phyloP scores from a whole-genome alignment of 2,113 vertebrate genomes.

The Balaeniceps rex region DNA sequence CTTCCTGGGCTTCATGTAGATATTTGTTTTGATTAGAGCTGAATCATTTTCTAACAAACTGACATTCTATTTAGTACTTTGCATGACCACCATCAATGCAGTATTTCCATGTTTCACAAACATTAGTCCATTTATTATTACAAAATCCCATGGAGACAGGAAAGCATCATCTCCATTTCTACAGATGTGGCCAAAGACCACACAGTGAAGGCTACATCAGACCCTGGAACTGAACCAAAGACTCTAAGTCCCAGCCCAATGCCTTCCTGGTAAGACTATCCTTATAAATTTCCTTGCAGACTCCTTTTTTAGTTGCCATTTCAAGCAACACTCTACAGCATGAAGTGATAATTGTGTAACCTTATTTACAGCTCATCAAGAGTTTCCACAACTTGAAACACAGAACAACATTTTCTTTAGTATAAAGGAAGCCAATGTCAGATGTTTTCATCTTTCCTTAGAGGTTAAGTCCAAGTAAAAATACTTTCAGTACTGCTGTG shows the following conservation, averaged over 20 bases:
- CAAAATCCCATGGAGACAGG: neutral
- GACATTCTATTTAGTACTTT: neutral
- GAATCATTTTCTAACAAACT: neutral
- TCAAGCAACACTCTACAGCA: neutral
- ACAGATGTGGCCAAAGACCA: neutral
- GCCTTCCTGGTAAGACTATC: neutral
- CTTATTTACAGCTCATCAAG: neutral
- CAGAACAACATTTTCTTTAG: neutral
- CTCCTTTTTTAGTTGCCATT: neutral
- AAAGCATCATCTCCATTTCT: neutral
- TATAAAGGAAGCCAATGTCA: neutral
- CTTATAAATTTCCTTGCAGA: neutral
- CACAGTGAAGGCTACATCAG: neutral
- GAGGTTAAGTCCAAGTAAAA: neutral
- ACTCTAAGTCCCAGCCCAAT: neutral
- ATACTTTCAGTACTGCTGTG: neutral
- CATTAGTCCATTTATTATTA: neutral
- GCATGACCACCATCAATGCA: neutral
- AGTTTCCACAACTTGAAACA: neutral
- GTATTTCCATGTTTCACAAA: neutral
- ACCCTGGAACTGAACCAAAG: neutral
- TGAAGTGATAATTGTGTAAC: neutral
- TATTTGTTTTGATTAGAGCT: neutral
- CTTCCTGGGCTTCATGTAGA: neutral
- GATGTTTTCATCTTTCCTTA: neutral